Base-by-base conservation (phyloP, 2,113 vertebrate species). In the Psittacula cyanocephala region DNA sequence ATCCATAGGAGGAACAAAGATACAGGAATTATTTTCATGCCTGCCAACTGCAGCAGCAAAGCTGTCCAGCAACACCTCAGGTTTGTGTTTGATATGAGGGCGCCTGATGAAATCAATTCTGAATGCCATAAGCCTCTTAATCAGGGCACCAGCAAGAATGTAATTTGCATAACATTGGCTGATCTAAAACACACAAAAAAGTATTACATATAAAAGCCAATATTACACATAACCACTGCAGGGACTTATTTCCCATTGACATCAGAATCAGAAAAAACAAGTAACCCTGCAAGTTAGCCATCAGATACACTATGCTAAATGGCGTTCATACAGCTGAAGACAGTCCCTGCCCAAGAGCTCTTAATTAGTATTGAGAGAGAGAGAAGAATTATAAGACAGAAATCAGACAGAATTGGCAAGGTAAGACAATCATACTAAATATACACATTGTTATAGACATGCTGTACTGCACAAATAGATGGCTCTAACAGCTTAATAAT, bases 1-100 rank as follows among this genome's bases (percentile, higher is more conserved):
- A 75, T 1, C 2, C 44, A 35, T 4, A 9, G 17, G 11, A 18
- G 0, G 4, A 13, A 25, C 22, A 39, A 68, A 35, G 23, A 2
- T 0, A 4, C 10, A 50, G n/a, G 28, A 47, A 27, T 71, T 86
- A 39, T 86, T 86, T 90, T 83, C 47, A 46, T 41, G 5, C 5
- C n/a, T 76, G 43, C 15, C 37, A 70, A 53, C 22, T 55, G 13
- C 69, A 81, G n/a, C 28, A 81, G 37, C 15, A 81, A 86, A 75
- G 29, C 25, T 71, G 15, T 27, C 28, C 43, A 68, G 75, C 78
- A 33, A 43, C 13, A 31, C 20, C n/a, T 72, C 35, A 55, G 35
- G 35, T 44, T 60, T 70, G 28, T 29, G 29, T 49, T 76, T 69
- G 43, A 39, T 55, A 64, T 10, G 6, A 44, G 3, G 69, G 8